Evolutionary conservation across 2,888 invertebrate species (phyloP), one percentile per base, ranked within the genome.

Genomic region (Caenorhabditis auriculariae): DNA sequence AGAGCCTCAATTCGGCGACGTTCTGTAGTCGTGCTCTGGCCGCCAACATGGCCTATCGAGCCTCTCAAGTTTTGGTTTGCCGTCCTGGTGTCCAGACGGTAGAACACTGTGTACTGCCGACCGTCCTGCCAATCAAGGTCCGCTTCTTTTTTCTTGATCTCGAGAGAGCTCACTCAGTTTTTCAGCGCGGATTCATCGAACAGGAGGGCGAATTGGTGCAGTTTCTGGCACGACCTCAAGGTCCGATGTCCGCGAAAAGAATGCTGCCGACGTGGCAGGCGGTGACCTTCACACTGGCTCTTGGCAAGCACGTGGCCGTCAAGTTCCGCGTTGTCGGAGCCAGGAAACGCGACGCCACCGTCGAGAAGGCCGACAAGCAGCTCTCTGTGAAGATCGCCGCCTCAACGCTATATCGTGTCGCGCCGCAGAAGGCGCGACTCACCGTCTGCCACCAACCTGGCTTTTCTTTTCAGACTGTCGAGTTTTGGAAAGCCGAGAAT

Each of bases 211-310:
- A 58, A 42, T 35, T 24, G 2, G 58, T 62, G 1, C 24, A 26
- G 4, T 41, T 62, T 2, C 27, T 62, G 49, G 37, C 58, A 49
- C 26, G 38, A 26, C 62, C 62, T 0, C 54, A 58, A 7, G 49
- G 28, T 19, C 52, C 62, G 19, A 37, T 39, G 0, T 39, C 44
- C 4, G 57, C 62, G 0, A 44, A 54, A 26, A 54, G 47, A 32
- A 50, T 62, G 54, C 5, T 62, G 4, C 62, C 62, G 26, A 51
- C 48, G 27, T 62, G 62, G 62, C 54, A 58, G 17, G 58, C 58
- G 6, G 57, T 62, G 24, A 62, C 62, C 27, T 54, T 62, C 37
- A 62, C 62, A 1, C 44, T 62, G 29, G 62, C 62, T 3, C 58
- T 53, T 32, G 62, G 62, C 7, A 57, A 58, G 27, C 50, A 62